phyloP scores from a whole-genome alignment of 2,113 vertebrate species.

The Oryzias curvinotus region DNA sequence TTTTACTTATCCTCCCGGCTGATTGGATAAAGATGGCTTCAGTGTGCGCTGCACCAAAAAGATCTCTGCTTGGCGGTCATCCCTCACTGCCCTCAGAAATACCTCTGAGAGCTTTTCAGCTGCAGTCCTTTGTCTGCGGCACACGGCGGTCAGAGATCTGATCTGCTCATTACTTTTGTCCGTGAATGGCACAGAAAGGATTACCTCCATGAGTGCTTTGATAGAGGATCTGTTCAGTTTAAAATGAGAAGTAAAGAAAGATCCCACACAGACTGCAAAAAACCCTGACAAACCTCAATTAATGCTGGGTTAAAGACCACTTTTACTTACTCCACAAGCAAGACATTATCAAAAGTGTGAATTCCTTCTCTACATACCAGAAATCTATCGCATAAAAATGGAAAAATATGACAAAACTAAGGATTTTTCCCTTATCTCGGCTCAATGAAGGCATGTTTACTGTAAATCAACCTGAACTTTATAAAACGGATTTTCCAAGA shows the following conservation, averaged over 20 bases:
- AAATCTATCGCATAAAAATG: background rate
- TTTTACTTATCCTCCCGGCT: conserved; percentile 8
- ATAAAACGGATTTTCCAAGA: background rate
- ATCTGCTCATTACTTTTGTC: conserved; percentile 58
- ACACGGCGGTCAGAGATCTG: conserved; percentile 31
- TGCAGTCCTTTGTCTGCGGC: conserved; percentile 20
- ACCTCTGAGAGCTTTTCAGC: conserved; percentile 30
- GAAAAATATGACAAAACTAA: background rate
- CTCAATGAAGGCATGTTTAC: background rate
- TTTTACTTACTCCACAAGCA: conserved; percentile 33
- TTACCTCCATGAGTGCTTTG: conserved; percentile 37
- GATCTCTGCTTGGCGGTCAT: conserved; percentile 13
- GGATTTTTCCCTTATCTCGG: background rate
- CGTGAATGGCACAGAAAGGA: conserved; percentile 26
- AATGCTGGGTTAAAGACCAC: conserved; percentile 17
- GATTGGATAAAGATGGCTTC: conserved; percentile 28
- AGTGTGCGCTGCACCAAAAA: background rate
- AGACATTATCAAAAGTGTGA: conserved; percentile 17
- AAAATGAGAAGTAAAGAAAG: conserved; percentile 45
- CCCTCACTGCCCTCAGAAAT: conserved; percentile 39
- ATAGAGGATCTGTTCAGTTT: conserved; percentile 36
- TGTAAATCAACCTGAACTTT: background rate
- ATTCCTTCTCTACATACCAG: conserved; percentile 2
- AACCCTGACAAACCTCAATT: conserved; percentile 27
- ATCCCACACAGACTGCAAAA: conserved; percentile 32